Percentiles rank a stretch among this genome's conserved stretches.
Evolutionary conservation across 2,113 vertebrate genomes (phyloP).

Genomic region (Sylvietta virens): DNA sequence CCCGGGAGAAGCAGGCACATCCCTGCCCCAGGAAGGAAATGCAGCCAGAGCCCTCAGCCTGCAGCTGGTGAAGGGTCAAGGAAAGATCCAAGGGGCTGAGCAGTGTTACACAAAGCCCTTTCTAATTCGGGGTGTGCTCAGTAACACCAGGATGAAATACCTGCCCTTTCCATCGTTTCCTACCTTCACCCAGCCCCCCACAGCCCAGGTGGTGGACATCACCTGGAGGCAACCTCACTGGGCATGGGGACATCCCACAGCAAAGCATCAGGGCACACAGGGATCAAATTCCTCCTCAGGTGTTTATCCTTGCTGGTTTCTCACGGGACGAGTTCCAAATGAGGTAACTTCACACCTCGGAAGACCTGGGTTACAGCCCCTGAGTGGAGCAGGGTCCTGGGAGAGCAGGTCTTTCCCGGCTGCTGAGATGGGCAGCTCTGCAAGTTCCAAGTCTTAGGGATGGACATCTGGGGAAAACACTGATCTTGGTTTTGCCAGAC

Average conservation of each 20-base stretch:
- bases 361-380: neutral
- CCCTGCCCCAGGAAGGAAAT: neutral
- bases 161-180: neutral
- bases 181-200: neutral
- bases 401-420: neutral
- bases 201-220: neutral
- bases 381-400: fast-evolving
- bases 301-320: neutral
- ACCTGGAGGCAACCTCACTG: fast-evolving
- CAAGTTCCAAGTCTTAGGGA: neutral
- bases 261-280: neutral
- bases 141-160: neutral
- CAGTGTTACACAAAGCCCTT: neutral
- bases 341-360: neutral
- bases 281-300: neutral
- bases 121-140: neutral
- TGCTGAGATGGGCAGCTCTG: neutral
- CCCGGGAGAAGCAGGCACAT: neutral
- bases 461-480: neutral
- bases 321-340: neutral
- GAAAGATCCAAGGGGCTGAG: neutral
- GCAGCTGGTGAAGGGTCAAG: neutral
- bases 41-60: neutral
- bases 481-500: neutral
- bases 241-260: neutral